phyloP scores from a whole-genome alignment of 2,797 vertebrate species.

The Sebastes ruberrimus region DNA sequence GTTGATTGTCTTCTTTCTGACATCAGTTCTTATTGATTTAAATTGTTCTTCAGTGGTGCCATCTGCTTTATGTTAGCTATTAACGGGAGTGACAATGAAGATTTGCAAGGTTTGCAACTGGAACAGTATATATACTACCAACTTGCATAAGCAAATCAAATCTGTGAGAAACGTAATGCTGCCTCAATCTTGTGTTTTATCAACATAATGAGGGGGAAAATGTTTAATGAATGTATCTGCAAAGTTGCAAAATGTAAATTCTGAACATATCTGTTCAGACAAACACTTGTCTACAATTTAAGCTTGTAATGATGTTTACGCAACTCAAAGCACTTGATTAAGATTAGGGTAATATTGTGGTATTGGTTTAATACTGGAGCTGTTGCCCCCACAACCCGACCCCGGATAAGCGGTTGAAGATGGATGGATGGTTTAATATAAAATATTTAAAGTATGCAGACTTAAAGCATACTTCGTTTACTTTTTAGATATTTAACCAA shows the following conservation, averaged over 20 bases:
- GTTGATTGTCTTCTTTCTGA: constrained; percentile 34
- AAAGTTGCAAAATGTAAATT: not conserved
- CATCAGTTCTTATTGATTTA: not conserved
- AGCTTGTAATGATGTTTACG: not conserved
- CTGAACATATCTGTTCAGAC: not conserved
- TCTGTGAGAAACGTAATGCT: not conserved
- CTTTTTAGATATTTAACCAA: not conserved
- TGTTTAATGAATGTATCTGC: not conserved
- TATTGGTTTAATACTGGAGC: not conserved
- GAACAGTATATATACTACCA: not conserved
- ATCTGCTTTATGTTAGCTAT: not conserved
- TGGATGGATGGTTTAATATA: no score
- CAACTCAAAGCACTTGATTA: not conserved
- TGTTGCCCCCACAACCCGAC: no score
- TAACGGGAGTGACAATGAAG: not conserved
- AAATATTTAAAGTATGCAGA: not conserved
- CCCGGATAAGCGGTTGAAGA: no score
- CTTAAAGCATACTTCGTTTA: not conserved
- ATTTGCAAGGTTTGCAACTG: not conserved
- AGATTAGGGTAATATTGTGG: not conserved
- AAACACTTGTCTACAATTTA: not conserved
- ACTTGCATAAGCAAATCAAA: not conserved
- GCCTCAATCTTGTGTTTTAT: not conserved
- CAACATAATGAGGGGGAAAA: not conserved
- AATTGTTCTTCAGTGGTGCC: not conserved